phyloP scores from a whole-genome alignment of 2,888 invertebrate genomes.

The Argyresthia goedartella region DNA sequence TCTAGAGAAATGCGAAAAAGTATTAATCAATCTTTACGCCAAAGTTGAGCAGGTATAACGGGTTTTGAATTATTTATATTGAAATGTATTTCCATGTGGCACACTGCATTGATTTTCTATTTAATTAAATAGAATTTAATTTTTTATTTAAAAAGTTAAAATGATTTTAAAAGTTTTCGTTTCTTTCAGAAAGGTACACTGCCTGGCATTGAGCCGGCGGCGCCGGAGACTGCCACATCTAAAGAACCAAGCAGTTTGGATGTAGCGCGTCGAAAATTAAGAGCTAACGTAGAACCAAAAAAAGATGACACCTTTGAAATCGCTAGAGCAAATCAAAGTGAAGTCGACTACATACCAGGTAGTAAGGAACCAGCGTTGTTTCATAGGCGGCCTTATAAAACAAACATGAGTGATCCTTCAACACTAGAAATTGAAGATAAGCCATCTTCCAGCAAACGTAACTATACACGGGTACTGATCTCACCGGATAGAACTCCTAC shows the following conservation, averaged over 20 bases:
- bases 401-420: background rate
- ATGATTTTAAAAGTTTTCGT: slow-evolving; percentile 4
- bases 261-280: slow-evolving; percentile 42
- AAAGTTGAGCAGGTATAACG: slow-evolving; percentile 73
- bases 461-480: slow-evolving; percentile 48
- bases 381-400: slow-evolving; percentile 46
- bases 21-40: slow-evolving; percentile 74
- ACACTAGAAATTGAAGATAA: too few species aligned
- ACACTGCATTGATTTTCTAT: background rate
- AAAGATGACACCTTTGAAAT: slow-evolving; percentile 46
- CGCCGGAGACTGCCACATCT: slow-evolving; percentile 15
- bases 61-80: background rate
- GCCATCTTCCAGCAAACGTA: slow-evolving; percentile 18
- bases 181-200: slow-evolving; percentile 39
- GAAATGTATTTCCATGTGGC: background rate
- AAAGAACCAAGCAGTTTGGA: slow-evolving; percentile 25
- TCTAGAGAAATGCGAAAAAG: slow-evolving; percentile 76
- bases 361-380: slow-evolving; percentile 56
- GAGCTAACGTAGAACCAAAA: slow-evolving; percentile 26
- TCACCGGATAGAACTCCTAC: slow-evolving; percentile 35
- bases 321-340: slow-evolving; percentile 38
- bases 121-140: too few species aligned
- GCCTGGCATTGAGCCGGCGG: slow-evolving; percentile 15
- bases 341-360: slow-evolving; percentile 39
- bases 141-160: background rate